Evolutionary conservation across 23 tunicate species (phyloP).

Genomic region (Diplosoma virens): DNA sequence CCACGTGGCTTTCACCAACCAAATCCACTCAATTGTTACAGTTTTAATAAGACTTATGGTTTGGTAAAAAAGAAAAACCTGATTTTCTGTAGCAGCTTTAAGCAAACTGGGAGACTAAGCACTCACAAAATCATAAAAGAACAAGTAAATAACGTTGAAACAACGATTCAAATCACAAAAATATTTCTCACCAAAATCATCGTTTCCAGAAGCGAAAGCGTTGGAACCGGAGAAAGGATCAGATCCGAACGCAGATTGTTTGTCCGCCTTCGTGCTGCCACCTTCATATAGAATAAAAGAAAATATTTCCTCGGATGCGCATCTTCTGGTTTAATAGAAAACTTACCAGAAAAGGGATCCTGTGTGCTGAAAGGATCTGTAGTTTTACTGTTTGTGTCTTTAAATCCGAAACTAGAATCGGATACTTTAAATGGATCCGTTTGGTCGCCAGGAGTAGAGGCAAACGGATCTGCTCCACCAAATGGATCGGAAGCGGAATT

Average conservation of each 20-base stretch:
- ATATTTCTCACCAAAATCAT: background rate
- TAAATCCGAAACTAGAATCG: constrained; percentile 8
- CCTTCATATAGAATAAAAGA: too few relatives aligned
- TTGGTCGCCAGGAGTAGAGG: constrained; percentile 7
- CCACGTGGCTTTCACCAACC: too few relatives aligned
- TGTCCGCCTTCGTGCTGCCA: background rate
- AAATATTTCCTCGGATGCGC: too few relatives aligned
- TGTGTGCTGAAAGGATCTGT: constrained; percentile 60
- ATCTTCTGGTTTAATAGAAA: background rate
- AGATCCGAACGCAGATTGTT: constrained; percentile 10
- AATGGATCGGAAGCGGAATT: constrained; percentile 58
- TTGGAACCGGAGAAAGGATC: constrained; percentile 17
- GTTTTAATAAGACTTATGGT: too few relatives aligned
- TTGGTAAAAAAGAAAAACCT: too few relatives aligned
- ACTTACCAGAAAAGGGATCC: constrained; percentile 66
- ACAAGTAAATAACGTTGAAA: too few relatives aligned
- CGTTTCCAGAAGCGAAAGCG: background rate
- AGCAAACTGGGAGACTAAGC: too few relatives aligned
- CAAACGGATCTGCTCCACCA: constrained; percentile 71
- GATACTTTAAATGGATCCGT: constrained; percentile 32
- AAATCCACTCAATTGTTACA: too few relatives aligned
- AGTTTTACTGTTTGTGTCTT: background rate
- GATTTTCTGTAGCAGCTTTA: too few relatives aligned
- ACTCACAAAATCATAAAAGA: too few relatives aligned
- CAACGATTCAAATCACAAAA: too few relatives aligned